Percentiles rank a stretch among this genome's conserved stretches.
Evolutionary conservation across 2,113 vertebrate genomes (phyloP).

Genomic region (Pagrus major): DNA sequence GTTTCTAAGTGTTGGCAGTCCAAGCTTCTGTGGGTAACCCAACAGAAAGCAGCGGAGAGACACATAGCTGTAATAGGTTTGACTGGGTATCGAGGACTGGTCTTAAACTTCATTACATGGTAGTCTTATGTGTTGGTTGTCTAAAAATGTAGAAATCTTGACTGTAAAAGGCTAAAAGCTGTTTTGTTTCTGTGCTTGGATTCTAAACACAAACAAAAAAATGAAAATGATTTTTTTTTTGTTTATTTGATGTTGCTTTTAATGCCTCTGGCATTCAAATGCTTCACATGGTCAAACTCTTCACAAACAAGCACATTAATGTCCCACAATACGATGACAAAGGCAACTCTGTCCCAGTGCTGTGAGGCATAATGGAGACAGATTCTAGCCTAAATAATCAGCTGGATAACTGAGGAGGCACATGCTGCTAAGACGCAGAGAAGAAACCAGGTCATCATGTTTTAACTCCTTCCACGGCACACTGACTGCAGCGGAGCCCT

Average conservation of each 20-base stretch:
- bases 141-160: neutral
- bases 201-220: neutral
- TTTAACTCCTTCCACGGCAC: slow-evolving; percentile 48
- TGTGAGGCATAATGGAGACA: slow-evolving; percentile 40
- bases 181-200: neutral
- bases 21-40: slow-evolving; percentile 60
- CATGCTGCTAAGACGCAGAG: slow-evolving; percentile 62
- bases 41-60: slow-evolving; percentile 71
- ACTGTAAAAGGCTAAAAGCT: neutral
- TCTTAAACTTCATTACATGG: neutral
- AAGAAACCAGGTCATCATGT: slow-evolving; percentile 62
- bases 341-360: slow-evolving; percentile 57
- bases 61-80: too few species aligned
- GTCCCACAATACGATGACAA: slow-evolving; percentile 43
- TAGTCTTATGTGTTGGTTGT: neutral
- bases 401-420: slow-evolving; percentile 62
- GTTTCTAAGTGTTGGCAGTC: slow-evolving; percentile 80
- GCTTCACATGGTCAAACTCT: slow-evolving; percentile 39
- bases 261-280: slow-evolving; percentile 21
- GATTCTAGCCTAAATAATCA: slow-evolving; percentile 59
- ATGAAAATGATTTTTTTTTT: slow-evolving; percentile 9
- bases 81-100: neutral
- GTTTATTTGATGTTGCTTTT: slow-evolving; percentile 17
- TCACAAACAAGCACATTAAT: slow-evolving; percentile 45
- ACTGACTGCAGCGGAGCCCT: slow-evolving; percentile 11